Base-by-base conservation (phyloP, 2,797 vertebrate genomes). In the Rhodeus uyekii region DNA sequence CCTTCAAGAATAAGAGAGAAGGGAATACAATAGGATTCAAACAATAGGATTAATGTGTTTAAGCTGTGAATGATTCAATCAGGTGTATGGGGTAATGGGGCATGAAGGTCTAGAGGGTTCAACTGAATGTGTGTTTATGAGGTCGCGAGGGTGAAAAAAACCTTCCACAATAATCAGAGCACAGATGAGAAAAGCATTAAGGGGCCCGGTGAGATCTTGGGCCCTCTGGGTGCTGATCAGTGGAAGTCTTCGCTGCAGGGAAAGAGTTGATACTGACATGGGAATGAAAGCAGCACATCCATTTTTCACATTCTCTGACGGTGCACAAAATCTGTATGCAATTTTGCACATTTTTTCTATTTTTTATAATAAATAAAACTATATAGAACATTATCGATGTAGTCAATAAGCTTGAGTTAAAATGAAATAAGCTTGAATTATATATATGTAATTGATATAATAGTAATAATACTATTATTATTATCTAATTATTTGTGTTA, bases 231-330 rank as follows among this genome's bases (percentile, higher is more conserved):
- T 78, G 38, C 36, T 74, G 18, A 67, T 34, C 24, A 53, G 63
- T 22, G 38, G 46, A 78, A 38, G 61, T 36, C 39, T 71, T 44
- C 61, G 73, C 14, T 44, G 36, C 72, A 85, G 42, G 32, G 85
- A 82, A 73, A 18, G 19, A 24, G 67, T 12, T 34, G 22, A 83
- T 24, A 38, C 22, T 80, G 76, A 83, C 72, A 77, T 75, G 83
- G 84, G 77, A 42, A 71, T 63, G 36, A 42, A 48, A 86, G 83
- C 84, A 74, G 16, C 63, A 88, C 84, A 88, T 87, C 69, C 86
- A 91, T 92, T 92, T 76, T 88, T 78, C 83, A 90, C 86, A 81
- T 78, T 71, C 42, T 22, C 29, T n/a, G 46, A 53, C 7, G 34
- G 9, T 14, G 18, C 46, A 72, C 44, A 50, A 34, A n/a, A 50